Base-by-base conservation (phyloP, 2,888 invertebrate genomes). In the Troglohyphantes excavatus region DNA sequence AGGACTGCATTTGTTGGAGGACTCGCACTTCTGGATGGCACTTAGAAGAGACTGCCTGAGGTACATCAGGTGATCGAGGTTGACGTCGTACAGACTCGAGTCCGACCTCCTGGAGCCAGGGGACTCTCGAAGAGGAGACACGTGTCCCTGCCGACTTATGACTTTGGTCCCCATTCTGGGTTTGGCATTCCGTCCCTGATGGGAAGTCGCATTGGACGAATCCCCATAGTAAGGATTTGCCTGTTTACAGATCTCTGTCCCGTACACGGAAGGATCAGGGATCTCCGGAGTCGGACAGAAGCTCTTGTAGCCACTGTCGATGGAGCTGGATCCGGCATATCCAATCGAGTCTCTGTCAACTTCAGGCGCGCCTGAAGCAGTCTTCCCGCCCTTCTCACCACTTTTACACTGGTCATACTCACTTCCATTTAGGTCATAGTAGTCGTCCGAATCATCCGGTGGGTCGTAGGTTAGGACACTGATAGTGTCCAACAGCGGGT, bases 281-380 rank as follows among this genome's bases (percentile, higher is more conserved):
- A 92, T 92, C 72, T 93, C 93, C 0, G 93, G 93, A 0, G 93
- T 93, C 13, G 93, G 93, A 86, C 93, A 93, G 6, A 93, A 92
- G 86, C 93, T 93, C 91, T 93, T 93, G 92, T 93, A 93, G 11
- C 93, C 93, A 59, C 93, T 93, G 91, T 93, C 93, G 19, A 93
- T 92, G 23, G 93, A 93, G 91, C 93, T 93, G 68, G 93, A 93
- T 13, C 93, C 93, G 1, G 93, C 93, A 86, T 93, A 93, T 13
- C 93, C 93, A 29, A 92, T 92, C 0, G 92, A 92, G 88, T 93
- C 93, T 17, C 92, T 92, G 59, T 93, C 93, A 17, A 91, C 92
- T 75, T 92, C 83, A 11, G 76, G 70, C 65, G 61, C 72, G 11
- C 83, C 59, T 21, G 89, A 65, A 29, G 39, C 43, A 53, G 91